These are phyloP conservation scores for Agrochola macilenta DNA, from an alignment of 2,888 invertebrate genomes.

Conservation along the genomic window DNA sequence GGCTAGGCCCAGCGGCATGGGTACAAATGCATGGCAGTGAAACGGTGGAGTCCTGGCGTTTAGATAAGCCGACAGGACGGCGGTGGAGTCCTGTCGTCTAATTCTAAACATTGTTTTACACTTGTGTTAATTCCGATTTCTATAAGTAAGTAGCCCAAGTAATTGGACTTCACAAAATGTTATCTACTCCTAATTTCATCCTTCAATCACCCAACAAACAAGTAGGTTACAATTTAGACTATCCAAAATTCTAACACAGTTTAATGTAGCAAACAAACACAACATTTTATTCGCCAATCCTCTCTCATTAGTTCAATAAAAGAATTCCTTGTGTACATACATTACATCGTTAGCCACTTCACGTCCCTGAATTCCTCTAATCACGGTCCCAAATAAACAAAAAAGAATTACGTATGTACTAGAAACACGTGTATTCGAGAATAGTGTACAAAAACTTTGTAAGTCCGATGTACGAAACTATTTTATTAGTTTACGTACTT, in stretches of 20 bases:
- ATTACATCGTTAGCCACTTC: slow-evolving; percentile 15
- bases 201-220: not conserved
- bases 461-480: slow-evolving; percentile 24
- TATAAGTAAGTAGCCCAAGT: too few relatives aligned
- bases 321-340: slow-evolving; percentile 10
- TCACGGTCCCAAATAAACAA: slow-evolving; percentile 38
- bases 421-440: slow-evolving; percentile 15
- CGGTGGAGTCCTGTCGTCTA: too few relatives aligned
- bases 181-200: not conserved
- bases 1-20: too few relatives aligned
- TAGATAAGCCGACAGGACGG: too few relatives aligned
- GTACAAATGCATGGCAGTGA: too few relatives aligned
- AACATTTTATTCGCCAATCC: slow-evolving; percentile 25
- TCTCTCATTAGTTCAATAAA: slow-evolving; percentile 39
- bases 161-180: not conserved
- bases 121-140: too few relatives aligned
- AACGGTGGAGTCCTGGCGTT: too few relatives aligned
- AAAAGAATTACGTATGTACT: slow-evolving; percentile 10
- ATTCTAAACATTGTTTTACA: too few relatives aligned
- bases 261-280: slow-evolving; percentile 11
- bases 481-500: slow-evolving; percentile 28
- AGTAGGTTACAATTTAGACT: too few relatives aligned
- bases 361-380: slow-evolving; percentile 29
- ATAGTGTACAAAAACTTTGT: slow-evolving; percentile 18
- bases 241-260: not conserved